Conservation (phyloP, 1,140 invertebrate genomes). For the Lepidurus packardi region DNA sequence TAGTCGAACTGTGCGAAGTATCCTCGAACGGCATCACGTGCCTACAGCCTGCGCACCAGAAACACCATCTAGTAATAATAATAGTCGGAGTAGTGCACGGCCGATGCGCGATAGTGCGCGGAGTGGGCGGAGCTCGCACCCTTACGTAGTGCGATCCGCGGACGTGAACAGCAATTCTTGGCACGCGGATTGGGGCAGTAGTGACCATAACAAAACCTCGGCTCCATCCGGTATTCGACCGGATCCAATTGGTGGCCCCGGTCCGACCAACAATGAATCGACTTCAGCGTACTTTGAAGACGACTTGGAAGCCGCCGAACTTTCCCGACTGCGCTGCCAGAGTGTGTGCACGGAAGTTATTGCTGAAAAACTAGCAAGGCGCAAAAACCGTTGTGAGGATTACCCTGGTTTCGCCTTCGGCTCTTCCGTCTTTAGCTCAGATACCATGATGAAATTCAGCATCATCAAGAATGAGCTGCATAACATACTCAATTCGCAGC, state of each 20-base stretch:
- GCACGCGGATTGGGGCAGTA: neutral
- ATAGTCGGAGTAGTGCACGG: constrained; percentile 1
- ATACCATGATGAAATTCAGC: constrained; percentile 96
- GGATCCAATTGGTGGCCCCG: constrained; percentile 33
- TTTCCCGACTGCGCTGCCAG: constrained; percentile 73
- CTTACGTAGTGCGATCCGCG: neutral
- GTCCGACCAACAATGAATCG: constrained; percentile 35
- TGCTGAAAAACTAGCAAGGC: constrained; percentile 70
- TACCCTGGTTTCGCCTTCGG: constrained; percentile 88
- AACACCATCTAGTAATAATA: neutral
- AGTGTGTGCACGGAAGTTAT: constrained; percentile 80
- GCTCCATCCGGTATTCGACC: constrained; percentile 24
- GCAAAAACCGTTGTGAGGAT: constrained; percentile 72
- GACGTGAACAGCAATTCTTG: constrained; percentile 11
- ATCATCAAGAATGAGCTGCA: constrained; percentile 94
- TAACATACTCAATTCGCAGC: constrained; percentile 92
- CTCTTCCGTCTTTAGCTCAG: constrained; percentile 86
- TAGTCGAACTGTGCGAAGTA: constrained; percentile 21
- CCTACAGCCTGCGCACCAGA: constrained; percentile 7
- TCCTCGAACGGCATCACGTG: constrained; percentile 17
- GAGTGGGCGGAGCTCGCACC: neutral
- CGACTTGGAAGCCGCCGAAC: constrained; percentile 60
- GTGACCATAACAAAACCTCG: neutral
- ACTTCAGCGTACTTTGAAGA: constrained; percentile 28
- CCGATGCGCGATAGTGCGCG: neutral